Evolutionary conservation across 2,888 invertebrate species (phyloP), one percentile per base, ranked within the genome.

Genomic region (Sturmia bella): DNA sequence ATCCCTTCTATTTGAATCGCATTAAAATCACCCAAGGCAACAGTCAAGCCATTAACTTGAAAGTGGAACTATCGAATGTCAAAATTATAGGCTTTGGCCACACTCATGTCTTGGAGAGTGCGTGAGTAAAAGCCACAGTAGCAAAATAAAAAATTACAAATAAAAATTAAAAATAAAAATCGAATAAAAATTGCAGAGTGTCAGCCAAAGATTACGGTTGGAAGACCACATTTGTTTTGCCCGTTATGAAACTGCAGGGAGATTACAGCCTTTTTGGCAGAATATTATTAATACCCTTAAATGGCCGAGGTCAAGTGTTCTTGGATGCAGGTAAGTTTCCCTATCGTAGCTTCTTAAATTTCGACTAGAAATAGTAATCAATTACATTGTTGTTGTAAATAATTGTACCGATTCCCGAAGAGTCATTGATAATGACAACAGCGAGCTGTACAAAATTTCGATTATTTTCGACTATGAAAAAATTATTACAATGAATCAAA

Each of bases 21-120:
- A 93, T 95, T 86, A 92, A 93, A 90, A 94, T 95, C 87, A 91
- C 94, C 48, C 94, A 95, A 91, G 95, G 95, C 75, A 94, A 94
- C 69, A 90, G 88, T 73, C 94, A 95, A 45, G 95, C 95, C 5
- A 95, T 95, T 6, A 94, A 94, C 86, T 93, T 95, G 0, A 95
- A 95, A 88, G 94, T 95, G 43, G 94, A 95, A 37, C 90, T 95
- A 73, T 92, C 94, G 85, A 93, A 95, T 89, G 94, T 95, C 43
- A 93, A 92, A 39, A 93, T 95, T 15, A 91, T 93, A 37, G 95
- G 95, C 59, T 94, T 95, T 86, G 94, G 94, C 27, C 91, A 93
- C 83, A 94, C 94, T 13, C 91, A 93, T 88, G 93, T 95, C 24
- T 86, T 94, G 79, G 92, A 93, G 85, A 95, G 94, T 90, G 92